A percentile compares a stretch with the other conserved stretches of the same genome.
phyloP scores from a whole-genome alignment of 2,113 vertebrate species.

The Nibea albiflora region DNA sequence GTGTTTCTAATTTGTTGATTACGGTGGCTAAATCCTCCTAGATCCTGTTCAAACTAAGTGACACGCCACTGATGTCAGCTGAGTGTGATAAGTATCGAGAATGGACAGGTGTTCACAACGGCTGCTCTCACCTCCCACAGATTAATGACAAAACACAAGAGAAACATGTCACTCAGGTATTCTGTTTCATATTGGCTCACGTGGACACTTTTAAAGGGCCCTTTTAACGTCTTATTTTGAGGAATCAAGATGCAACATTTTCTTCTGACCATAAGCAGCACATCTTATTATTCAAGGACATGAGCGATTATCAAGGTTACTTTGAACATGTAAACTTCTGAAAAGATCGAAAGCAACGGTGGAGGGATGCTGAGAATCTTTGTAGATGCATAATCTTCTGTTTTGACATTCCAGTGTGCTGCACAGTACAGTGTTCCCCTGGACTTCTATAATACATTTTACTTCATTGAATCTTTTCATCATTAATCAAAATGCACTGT shows the following conservation, averaged over 20 bases:
- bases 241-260: background rate
- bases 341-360: constrained; percentile 10
- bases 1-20: constrained; percentile 52
- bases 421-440: background rate
- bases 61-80: constrained; percentile 18
- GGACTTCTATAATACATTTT: background rate
- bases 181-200: background rate
- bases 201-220: background rate
- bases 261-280: background rate
- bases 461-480: constrained; percentile 1
- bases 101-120: constrained; percentile 37
- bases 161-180: background rate
- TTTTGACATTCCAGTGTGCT: constrained; percentile 36
- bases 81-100: background rate
- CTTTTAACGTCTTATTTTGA: background rate
- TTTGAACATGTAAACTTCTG: background rate
- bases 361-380: constrained; percentile 6
- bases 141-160: background rate
- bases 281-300: background rate
- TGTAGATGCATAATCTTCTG: constrained; percentile 15
- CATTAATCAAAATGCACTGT: constrained; percentile 36
- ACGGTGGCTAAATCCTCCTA: constrained; percentile 30
- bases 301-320: constrained; percentile 1
- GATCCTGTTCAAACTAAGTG: constrained; percentile 22
- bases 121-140: background rate